phyloP scores from a whole-genome alignment of 2,797 vertebrate genomes.

The Rhodeus uyekii region DNA sequence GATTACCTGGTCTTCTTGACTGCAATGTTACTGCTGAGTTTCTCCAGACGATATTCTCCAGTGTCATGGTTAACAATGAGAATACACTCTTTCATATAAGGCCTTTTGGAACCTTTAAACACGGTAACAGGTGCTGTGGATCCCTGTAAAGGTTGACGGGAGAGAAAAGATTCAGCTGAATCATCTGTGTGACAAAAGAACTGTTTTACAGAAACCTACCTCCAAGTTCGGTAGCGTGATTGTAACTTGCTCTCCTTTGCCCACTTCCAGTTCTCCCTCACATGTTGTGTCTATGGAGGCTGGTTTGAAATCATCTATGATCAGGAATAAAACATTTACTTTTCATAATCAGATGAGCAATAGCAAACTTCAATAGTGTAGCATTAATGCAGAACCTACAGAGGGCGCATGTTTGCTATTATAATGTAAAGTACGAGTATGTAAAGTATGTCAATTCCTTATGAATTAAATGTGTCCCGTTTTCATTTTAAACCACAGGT shows the following conservation, averaged over 20 bases:
- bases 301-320: slow-evolving; percentile 97
- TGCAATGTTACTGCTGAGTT: slow-evolving; percentile 96
- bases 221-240: slow-evolving; percentile 97
- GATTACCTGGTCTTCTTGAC: slow-evolving; percentile 95
- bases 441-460: not conserved
- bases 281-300: slow-evolving; percentile 95
- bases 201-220: slow-evolving; percentile 69
- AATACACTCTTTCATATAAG: slow-evolving; percentile 97
- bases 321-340: not conserved
- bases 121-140: slow-evolving; percentile 95
- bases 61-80: slow-evolving; percentile 98
- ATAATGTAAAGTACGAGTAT: too few relatives aligned
- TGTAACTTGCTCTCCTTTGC: slow-evolving; percentile 97
- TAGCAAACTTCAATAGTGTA: not conserved
- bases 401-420: not conserved
- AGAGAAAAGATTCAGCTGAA: not conserved
- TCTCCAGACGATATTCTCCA: slow-evolving; percentile 96
- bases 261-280: slow-evolving; percentile 95
- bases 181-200: not conserved
- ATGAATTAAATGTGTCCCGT: not conserved
- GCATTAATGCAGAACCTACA: not conserved
- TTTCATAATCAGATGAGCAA: not conserved
- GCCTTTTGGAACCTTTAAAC: slow-evolving; percentile 97
- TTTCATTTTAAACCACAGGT: not conserved
- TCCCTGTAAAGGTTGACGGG: slow-evolving; percentile 74